Base-by-base conservation (phyloP, 2,888 invertebrate species). In the Octodonta nipae region DNA sequence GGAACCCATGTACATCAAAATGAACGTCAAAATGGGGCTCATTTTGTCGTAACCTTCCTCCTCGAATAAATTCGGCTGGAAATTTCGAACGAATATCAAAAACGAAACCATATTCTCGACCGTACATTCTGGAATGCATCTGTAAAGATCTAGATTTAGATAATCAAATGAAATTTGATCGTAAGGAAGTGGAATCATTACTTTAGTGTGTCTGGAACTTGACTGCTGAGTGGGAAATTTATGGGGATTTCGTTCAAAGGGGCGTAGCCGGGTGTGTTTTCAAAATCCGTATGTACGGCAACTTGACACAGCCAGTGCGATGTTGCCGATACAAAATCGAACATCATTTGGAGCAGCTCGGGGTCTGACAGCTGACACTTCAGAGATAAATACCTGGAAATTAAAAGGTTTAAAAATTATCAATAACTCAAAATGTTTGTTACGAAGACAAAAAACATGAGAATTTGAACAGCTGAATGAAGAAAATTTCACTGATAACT, bases 1-100 rank as follows among this genome's bases (percentile, higher is more conserved):
- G 32, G 83, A 84, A 1, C 89, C 89, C 91, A 93, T 93, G 50
- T 84, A 83, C 2, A 82, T 72, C 14, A 93, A 62, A 12, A 92
- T 78, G 54, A 87, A 73, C 0, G 82, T 79, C 26, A 87, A 67
- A 13, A 84, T 69, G 0, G 82, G 78, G 35, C 68, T 67, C 46
- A 81, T 52, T 28, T 79, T 70, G 2, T 68, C 67, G 13, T 70
- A 67, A 4, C 75, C 71, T 42, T 75, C 71, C 13, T 74, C 70
- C 50, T 83, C 82, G 28, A 80, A 74, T 0, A 70, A 60, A 44
- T 68, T 64, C 3, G 70, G 67, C 35, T 65, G 66, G 28, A 78
- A 75, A 7, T 79, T 72, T 13, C 78, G 72, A 46, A 80, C 64
- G 60, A 87, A 79, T 42, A 80, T 75, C 45, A 91, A 68, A 56